Evolutionary conservation across 1,140 invertebrate genomes (phyloP).

Genomic region (Diprion similis): DNA sequence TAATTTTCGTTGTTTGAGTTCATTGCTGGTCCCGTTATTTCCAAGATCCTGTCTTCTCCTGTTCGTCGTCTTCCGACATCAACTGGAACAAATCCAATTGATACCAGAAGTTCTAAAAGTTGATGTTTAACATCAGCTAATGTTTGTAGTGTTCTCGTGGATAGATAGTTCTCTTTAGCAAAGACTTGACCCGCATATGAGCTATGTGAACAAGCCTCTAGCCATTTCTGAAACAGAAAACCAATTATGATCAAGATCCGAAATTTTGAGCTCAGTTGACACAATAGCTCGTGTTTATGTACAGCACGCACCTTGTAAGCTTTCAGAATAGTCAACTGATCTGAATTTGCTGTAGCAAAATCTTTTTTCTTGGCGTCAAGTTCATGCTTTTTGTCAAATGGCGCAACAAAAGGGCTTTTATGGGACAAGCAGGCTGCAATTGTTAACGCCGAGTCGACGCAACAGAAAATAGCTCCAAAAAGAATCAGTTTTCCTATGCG

Average conservation of each 20-base stretch:
- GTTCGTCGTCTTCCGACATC: slow-evolving; percentile 63
- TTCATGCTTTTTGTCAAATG: slow-evolving; percentile 77
- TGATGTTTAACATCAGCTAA: slow-evolving; percentile 84
- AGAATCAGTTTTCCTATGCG: slow-evolving; percentile 89
- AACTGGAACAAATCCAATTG: slow-evolving; percentile 81
- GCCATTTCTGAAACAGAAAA: slow-evolving; percentile 72
- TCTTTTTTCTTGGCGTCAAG: slow-evolving; percentile 75
- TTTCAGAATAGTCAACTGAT: slow-evolving; percentile 81
- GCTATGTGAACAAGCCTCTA: slow-evolving; percentile 66
- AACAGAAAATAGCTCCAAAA: slow-evolving; percentile 91
- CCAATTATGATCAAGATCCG: slow-evolving; percentile 19
- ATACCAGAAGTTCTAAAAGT: slow-evolving; percentile 79
- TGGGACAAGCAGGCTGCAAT: slow-evolving; percentile 90
- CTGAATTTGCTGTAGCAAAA: slow-evolving; percentile 77
- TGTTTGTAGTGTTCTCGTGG: slow-evolving; percentile 74
- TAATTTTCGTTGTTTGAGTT: slow-evolving; percentile 81
- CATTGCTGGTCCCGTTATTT: slow-evolving; percentile 74
- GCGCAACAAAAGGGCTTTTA: slow-evolving; percentile 82
- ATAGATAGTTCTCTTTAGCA: slow-evolving; percentile 79
- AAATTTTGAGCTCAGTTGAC: slow-evolving; percentile 16
- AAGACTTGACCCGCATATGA: slow-evolving; percentile 70
- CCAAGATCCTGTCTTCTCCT: slow-evolving; percentile 71
- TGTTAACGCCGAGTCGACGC: slow-evolving; percentile 91
- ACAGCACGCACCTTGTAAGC: slow-evolving; percentile 73
- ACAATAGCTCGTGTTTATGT: slow-evolving; percentile 6